Evolutionary conservation across 2,888 invertebrate genomes (phyloP).

Genomic region (Cinara cedri): DNA sequence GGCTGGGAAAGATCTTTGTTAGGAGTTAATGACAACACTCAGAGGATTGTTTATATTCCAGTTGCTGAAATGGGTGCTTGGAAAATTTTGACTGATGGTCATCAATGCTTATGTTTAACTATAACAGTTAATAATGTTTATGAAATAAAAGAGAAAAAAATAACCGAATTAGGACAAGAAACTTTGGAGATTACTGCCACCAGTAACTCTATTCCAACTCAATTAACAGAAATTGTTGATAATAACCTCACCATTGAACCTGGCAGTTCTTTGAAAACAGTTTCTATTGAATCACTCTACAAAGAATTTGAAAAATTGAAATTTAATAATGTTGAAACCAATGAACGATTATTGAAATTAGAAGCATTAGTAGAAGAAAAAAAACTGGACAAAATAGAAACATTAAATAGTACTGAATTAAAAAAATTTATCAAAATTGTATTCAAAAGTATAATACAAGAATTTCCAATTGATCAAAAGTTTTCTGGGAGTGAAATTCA

Average conservation of each 20-base stretch:
- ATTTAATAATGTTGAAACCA: slow-evolving; percentile 29
- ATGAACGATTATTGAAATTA: slow-evolving; percentile 27
- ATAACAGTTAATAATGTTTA: slow-evolving; percentile 36
- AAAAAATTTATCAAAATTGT: slow-evolving; percentile 20
- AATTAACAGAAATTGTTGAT: neutral
- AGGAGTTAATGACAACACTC: slow-evolving; percentile 22
- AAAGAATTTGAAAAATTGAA: slow-evolving; percentile 40
- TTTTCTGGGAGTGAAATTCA: slow-evolving; percentile 42
- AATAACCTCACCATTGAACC: neutral
- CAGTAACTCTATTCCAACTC: neutral
- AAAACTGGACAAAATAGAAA: neutral
- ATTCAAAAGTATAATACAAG: slow-evolving; percentile 18
- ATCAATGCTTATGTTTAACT: slow-evolving; percentile 45
- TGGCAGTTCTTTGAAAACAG: neutral
- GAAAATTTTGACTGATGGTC: slow-evolving; percentile 43
- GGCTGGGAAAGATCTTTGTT: slow-evolving; percentile 41
- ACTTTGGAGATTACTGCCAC: neutral
- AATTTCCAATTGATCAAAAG: slow-evolving; percentile 41
- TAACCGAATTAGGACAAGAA: neutral
- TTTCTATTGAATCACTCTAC: slow-evolving; percentile 25
- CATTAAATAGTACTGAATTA: neutral
- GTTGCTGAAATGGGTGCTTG: slow-evolving; percentile 40
- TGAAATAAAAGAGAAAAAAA: slow-evolving; percentile 13
- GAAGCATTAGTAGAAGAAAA: slow-evolving; percentile 26
- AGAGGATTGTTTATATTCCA: slow-evolving; percentile 38